These are phyloP conservation scores for Oryzias javanicus DNA, from an alignment of 2,113 vertebrate species.

Conservation along the genomic window DNA sequence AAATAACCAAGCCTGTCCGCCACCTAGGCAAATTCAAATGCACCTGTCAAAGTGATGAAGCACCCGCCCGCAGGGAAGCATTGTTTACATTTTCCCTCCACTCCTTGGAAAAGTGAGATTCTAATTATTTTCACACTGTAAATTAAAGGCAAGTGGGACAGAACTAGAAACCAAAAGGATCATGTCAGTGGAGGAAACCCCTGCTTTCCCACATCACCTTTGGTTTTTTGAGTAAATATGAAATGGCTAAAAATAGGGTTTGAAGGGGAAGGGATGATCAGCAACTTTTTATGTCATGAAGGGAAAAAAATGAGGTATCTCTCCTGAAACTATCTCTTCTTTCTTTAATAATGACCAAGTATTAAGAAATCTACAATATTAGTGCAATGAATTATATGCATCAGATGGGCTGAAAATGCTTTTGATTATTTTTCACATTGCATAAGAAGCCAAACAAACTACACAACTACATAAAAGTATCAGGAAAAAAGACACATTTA, in stretches of 20 bases:
- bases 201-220: constrained; percentile 17
- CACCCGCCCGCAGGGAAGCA: constrained; percentile 98
- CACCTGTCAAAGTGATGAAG: constrained; percentile 99
- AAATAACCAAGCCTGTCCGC: constrained; percentile 98
- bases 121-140: constrained; percentile 99
- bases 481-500: not conserved
- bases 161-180: constrained; percentile 78
- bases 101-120: constrained; percentile 98
- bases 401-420: constrained; percentile 69
- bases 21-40: constrained; percentile 99
- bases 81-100: constrained; percentile 99
- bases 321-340: constrained; percentile 35
- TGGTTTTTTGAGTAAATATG: constrained; percentile 15
- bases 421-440: too few species aligned
- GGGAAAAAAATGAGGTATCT: not conserved
- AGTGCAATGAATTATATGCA: constrained; percentile 49
- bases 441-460: too few species aligned
- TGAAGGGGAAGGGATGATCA: constrained; percentile 54
- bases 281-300: constrained; percentile 36
- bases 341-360: constrained; percentile 51
- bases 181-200: constrained; percentile 47
- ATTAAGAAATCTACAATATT: constrained; percentile 68
- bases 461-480: too few species aligned
- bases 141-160: constrained; percentile 98
- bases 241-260: constrained; percentile 10